Evolutionary conservation across 2,113 vertebrate species (phyloP).

Genomic region (Grammatotria lemairii): DNA sequence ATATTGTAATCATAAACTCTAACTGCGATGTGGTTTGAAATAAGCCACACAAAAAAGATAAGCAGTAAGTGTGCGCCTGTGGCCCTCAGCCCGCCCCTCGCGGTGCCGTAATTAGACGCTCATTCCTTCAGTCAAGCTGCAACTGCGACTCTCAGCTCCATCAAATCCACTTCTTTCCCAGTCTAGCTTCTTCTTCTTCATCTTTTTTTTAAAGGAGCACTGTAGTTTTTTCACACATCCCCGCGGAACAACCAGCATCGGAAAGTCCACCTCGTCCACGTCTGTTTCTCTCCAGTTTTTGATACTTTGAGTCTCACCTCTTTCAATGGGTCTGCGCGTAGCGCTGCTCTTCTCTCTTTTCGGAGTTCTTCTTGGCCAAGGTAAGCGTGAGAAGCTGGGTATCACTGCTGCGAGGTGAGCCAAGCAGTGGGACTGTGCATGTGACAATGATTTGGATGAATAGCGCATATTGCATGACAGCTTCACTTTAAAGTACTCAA

Average conservation of each 20-base stretch:
- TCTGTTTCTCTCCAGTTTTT: background rate
- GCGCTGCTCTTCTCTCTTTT: conserved; percentile 57
- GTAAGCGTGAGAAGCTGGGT: conserved; percentile 42
- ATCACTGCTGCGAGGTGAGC: background rate
- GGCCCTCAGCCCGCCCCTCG: conserved; percentile 56
- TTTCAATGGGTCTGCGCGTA: conserved; percentile 53
- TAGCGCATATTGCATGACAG: background rate
- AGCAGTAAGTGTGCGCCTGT: background rate
- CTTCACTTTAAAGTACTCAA: background rate
- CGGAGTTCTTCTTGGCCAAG: conserved; percentile 61
- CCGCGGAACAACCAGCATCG: background rate
- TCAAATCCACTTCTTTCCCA: conserved; percentile 30
- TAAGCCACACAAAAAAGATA: background rate
- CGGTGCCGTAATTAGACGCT: conserved; percentile 50
- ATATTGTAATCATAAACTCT: background rate
- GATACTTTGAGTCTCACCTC: background rate
- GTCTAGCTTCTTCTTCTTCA: background rate
- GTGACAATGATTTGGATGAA: too few species aligned
- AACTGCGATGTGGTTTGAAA: background rate
- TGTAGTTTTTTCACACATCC: background rate
- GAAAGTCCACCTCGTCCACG: background rate
- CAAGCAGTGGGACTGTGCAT: background rate
- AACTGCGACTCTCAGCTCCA: conserved; percentile 27
- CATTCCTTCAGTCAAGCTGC: conserved; percentile 35
- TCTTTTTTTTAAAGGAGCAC: background rate